Percentiles rank a stretch among this genome's conserved stretches.
Evolutionary conservation across 2,888 invertebrate species (phyloP).

Genomic region (Dinocampus coccinellae): DNA sequence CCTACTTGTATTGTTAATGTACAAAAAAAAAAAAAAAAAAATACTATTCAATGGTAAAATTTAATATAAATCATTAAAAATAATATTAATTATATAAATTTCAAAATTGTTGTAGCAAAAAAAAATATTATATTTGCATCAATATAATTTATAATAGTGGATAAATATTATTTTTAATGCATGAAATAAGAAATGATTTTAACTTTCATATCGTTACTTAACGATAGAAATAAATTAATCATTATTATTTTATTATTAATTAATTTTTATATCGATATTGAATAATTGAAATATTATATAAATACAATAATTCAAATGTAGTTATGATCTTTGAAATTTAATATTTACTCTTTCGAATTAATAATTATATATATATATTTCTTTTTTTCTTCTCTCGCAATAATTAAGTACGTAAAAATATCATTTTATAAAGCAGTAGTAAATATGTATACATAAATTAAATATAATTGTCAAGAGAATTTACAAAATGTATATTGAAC

Average conservation of each 20-base stretch:
- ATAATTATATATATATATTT: not conserved
- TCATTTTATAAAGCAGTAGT: not conserved
- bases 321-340: not conserved
- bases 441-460: not conserved
- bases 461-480: conserved; percentile 12
- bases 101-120: not conserved
- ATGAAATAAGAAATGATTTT: not conserved
- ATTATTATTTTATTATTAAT: too few relatives aligned
- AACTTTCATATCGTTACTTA: conserved; percentile 2
- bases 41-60: not conserved
- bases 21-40: not conserved
- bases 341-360: not conserved
- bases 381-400: conserved; percentile 18
- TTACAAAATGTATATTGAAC: not conserved
- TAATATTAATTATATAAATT: too few relatives aligned
- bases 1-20: not conserved
- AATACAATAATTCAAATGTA: conserved; percentile 1
- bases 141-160: not conserved
- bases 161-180: not conserved
- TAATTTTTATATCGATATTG: not conserved
- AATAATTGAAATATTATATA: not conserved
- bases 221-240: not conserved
- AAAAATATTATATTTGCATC: not conserved
- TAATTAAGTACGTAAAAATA: conserved; percentile 39
- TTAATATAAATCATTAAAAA: not conserved